These are phyloP conservation scores for Parus major DNA, from an alignment of 2,113 vertebrate species.

Conservation along the genomic window DNA sequence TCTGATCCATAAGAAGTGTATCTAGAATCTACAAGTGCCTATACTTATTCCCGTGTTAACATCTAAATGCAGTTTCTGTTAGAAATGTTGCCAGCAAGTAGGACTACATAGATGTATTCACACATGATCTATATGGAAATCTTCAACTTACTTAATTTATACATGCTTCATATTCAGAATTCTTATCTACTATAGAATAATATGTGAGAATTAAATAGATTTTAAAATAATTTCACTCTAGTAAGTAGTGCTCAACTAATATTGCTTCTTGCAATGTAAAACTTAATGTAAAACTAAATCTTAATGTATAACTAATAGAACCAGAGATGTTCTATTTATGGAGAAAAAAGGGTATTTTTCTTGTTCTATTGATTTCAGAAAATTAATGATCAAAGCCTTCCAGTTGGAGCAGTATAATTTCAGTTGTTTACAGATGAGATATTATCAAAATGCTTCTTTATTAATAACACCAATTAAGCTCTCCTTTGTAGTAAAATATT, in stretches of 20 bases:
- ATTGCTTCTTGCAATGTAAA: not conserved
- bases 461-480: conserved; percentile 15
- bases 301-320: not conserved
- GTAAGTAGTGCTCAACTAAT: not conserved
- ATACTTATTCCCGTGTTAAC: not conserved
- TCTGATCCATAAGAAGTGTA: not conserved
- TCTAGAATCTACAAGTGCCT: not conserved
- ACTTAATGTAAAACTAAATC: not conserved
- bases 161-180: not conserved
- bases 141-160: not conserved
- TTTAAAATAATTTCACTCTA: not conserved
- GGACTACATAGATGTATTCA: not conserved
- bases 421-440: not conserved
- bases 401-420: not conserved
- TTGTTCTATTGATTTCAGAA: not conserved
- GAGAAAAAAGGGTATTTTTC: not conserved
- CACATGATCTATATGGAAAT: not conserved
- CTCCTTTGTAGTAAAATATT: not conserved
- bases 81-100: not conserved
- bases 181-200: not conserved
- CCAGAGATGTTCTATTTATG: not conserved
- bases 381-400: not conserved
- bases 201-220: not conserved
- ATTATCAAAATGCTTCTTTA: not conserved
- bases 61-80: not conserved